Evolutionary conservation across 2,797 vertebrate species (phyloP).

Genomic region (Silurus lanzhouensis): DNA sequence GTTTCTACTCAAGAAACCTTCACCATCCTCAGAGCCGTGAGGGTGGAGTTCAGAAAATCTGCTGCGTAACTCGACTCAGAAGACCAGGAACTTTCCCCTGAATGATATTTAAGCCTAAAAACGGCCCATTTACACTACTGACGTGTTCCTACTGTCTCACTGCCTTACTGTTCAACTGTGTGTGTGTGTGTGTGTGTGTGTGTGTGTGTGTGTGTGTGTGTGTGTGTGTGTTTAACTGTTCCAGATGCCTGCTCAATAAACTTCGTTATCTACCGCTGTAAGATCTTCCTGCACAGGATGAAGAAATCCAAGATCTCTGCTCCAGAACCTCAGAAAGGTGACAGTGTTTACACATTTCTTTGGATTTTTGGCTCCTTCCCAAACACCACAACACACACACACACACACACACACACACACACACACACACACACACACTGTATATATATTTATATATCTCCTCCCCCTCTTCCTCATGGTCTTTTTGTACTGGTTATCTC

Average conservation of each 20-base stretch:
- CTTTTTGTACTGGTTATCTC: background rate
- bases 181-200: conserved; percentile 16
- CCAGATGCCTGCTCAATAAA: conserved; percentile 70
- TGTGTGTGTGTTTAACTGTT: conserved; percentile 18
- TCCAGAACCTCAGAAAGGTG: conserved; percentile 48
- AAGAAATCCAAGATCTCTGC: conserved; percentile 62
- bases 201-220: conserved; percentile 16
- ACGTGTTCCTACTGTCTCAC: too few species aligned
- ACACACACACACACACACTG: too few species aligned
- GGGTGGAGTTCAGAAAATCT: background rate
- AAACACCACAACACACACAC: background rate
- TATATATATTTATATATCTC: too few species aligned
- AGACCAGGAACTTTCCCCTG: background rate
- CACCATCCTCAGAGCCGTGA: background rate
- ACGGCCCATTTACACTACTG: background rate
- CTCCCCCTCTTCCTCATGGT: background rate
- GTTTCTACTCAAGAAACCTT: background rate
- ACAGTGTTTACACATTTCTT: background rate
- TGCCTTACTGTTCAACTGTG: background rate
- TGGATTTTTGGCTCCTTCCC: background rate
- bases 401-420: background rate
- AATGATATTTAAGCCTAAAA: background rate
- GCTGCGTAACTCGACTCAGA: background rate
- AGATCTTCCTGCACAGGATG: conserved; percentile 71
- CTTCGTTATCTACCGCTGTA: conserved; percentile 73